phyloP scores from a whole-genome alignment of 2,888 invertebrate genomes.

The Apodemia hepburni region DNA sequence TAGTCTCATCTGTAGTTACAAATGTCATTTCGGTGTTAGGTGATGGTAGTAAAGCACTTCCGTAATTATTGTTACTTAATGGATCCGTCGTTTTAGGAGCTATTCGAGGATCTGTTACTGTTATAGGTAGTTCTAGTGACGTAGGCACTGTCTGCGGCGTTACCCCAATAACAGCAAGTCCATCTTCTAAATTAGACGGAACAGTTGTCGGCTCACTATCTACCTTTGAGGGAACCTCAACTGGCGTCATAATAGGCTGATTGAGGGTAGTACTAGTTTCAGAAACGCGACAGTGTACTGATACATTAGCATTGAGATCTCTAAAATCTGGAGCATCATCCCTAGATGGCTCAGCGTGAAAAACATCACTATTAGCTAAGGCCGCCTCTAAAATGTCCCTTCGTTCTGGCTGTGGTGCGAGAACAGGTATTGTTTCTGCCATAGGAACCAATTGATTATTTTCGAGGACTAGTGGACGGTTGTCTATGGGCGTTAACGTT shows the following conservation, averaged over 20 bases:
- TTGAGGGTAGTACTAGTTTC: conserved; percentile 88
- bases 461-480: conserved; percentile 81
- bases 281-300: conserved; percentile 81
- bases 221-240: conserved; percentile 84
- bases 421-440: conserved; percentile 51
- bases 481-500: conserved; percentile 85
- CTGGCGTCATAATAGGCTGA: conserved; percentile 91
- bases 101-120: conserved; percentile 88
- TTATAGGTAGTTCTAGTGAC: conserved; percentile 87
- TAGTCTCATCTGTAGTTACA: conserved; percentile 52
- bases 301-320: conserved; percentile 78
- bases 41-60: conserved; percentile 46
- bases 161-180: conserved; percentile 80
- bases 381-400: conserved; percentile 89
- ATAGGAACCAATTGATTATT: conserved; percentile 72
- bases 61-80: conserved; percentile 49
- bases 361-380: conserved; percentile 86
- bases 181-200: conserved; percentile 71
- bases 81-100: conserved; percentile 75
- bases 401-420: conserved; percentile 63
- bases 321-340: conserved; percentile 82
- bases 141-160: conserved; percentile 81
- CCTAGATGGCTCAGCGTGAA: conserved; percentile 75
- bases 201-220: conserved; percentile 47
- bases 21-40: conserved; percentile 59